These are phyloP conservation scores for Phortica okadai DNA, from an alignment of 2,888 invertebrate genomes.

Conservation along the genomic window DNA sequence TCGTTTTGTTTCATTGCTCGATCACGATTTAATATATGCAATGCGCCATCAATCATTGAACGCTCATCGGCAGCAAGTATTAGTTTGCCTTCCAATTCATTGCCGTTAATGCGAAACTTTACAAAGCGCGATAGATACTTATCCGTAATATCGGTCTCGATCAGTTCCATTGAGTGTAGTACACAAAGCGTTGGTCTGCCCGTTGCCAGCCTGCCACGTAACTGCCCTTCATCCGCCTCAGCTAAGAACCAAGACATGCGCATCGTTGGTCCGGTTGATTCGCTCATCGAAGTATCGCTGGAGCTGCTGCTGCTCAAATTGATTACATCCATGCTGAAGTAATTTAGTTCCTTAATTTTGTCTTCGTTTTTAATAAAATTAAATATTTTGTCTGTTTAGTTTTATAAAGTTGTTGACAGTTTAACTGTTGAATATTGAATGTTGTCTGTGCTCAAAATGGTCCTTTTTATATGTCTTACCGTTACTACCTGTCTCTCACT, in stretches of 20 bases:
- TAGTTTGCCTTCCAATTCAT: constrained; percentile 57
- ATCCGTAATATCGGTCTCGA: constrained; percentile 58
- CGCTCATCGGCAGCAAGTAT: constrained; percentile 64
- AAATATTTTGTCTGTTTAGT: too few species aligned
- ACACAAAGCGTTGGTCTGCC: constrained; percentile 48
- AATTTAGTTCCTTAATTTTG: too few species aligned
- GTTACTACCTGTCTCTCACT: too few species aligned
- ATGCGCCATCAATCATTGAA: constrained; percentile 53
- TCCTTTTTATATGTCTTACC: too few species aligned
- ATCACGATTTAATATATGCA: constrained; percentile 49
- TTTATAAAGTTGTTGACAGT: too few species aligned
- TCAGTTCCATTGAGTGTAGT: constrained; percentile 66
- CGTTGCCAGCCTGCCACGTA: constrained; percentile 43
- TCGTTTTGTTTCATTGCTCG: constrained; percentile 32
- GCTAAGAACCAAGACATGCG: constrained; percentile 69
- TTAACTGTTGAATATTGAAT: too few species aligned
- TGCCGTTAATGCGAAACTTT: constrained; percentile 55
- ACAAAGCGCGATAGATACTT: constrained; percentile 61
- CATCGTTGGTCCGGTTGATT: constrained; percentile 40
- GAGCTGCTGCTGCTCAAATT: constrained; percentile 59
- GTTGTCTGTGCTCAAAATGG: too few species aligned
- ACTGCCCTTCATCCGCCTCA: constrained; percentile 60
- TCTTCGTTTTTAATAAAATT: too few species aligned
- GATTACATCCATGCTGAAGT: too few species aligned
- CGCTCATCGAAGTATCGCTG: constrained; percentile 39